Evolutionary conservation across 2,113 vertebrate genomes (phyloP).

Genomic region (Pituophis catenifer): DNA sequence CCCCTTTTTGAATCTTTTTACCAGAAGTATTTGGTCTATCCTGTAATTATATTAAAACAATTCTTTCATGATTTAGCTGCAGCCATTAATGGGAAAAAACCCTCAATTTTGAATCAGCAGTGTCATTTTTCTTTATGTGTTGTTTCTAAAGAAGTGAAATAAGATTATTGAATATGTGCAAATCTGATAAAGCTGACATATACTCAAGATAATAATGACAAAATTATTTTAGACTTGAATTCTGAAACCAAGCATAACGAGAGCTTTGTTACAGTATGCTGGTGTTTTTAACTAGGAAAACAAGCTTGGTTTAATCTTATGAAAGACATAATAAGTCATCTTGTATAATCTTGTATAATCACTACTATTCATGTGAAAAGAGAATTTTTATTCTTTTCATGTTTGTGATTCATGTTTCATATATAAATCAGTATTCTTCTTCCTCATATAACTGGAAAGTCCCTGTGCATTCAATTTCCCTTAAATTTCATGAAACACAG

Average conservation of each 20-base stretch:
- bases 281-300: not conserved
- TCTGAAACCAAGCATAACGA: not conserved
- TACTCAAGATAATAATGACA: not conserved
- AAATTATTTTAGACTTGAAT: not conserved
- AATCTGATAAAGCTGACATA: conserved; percentile 4
- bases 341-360: not conserved
- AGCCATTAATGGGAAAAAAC: conserved; percentile 8
- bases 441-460: not conserved
- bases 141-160: not conserved
- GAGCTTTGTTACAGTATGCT: not conserved
- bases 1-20: not conserved
- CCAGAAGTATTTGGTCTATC: not conserved
- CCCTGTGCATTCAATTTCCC: not conserved
- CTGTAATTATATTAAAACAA: not conserved
- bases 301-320: not conserved
- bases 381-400: not conserved
- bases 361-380: not conserved
- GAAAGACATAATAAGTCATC: not conserved
- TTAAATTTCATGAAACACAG: not conserved
- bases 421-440: not conserved
- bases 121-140: conserved; percentile 6
- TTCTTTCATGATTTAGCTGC: not conserved
- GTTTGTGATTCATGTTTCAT: not conserved
- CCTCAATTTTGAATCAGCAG: not conserved
- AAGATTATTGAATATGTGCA: not conserved